Percentiles rank a stretch among this genome's conserved stretches.
Evolutionary conservation across 2,888 invertebrate genomes (phyloP).

Genomic region (Pristionchus maxplancki): DNA sequence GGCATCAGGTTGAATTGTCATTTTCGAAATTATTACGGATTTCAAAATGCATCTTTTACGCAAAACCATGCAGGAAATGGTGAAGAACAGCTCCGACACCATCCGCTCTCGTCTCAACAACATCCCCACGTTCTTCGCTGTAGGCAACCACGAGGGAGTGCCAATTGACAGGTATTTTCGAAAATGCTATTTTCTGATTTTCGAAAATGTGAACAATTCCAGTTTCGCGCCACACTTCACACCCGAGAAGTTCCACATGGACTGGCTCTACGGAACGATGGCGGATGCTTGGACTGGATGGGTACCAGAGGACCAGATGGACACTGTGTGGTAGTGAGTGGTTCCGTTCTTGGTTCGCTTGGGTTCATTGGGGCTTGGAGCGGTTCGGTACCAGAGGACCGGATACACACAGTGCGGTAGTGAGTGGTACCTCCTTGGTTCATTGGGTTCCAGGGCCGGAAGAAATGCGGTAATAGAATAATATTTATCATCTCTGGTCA

Average conservation of each 20-base stretch:
- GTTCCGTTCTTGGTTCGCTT: no score
- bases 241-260: conserved; percentile 79
- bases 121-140: conserved; percentile 91
- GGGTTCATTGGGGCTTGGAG: no score
- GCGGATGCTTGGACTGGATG: conserved; percentile 88
- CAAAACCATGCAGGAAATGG: conserved; percentile 58
- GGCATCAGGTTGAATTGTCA: conserved; percentile 56
- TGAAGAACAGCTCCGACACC: conserved; percentile 65
- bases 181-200: background rate
- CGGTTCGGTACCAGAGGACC: no score
- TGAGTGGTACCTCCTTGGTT: no score
- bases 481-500: background rate
- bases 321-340: conserved; percentile 60
- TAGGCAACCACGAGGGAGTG: conserved; percentile 96
- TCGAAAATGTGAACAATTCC: background rate
- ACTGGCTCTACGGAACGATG: conserved; percentile 88
- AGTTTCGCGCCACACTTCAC: conserved; percentile 79
- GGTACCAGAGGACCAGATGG: conserved; percentile 79
- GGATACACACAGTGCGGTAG: no score
- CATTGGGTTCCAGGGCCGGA: no score
- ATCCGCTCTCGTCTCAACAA: conserved; percentile 79
- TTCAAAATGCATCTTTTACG: no score
- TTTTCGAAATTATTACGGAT: no score
- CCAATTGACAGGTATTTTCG: conserved; percentile 87
- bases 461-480: no score